These are phyloP conservation scores for Thamnaconus septentrionalis DNA, from an alignment of 2,113 vertebrate genomes.

Conservation along the genomic window DNA sequence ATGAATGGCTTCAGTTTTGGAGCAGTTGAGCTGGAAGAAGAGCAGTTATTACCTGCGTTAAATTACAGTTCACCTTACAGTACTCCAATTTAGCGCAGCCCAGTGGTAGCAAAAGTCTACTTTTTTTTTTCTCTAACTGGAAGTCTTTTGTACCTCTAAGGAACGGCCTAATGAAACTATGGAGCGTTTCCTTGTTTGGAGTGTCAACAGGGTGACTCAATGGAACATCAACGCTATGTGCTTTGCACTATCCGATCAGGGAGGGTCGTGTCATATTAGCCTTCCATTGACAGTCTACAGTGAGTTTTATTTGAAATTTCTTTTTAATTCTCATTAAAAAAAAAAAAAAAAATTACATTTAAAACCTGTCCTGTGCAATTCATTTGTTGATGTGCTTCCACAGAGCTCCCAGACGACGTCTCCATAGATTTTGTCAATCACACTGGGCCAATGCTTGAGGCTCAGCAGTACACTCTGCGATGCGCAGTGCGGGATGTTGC, in stretches of 20 bases:
- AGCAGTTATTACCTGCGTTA: no score
- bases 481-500: conserved; percentile 58
- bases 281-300: conserved; percentile 55
- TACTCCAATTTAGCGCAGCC: no score
- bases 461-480: conserved; percentile 32
- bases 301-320: conserved; percentile 31
- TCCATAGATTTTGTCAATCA: conserved; percentile 45
- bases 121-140: not conserved
- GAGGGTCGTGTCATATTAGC: not conserved
- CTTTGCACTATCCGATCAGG: conserved; percentile 2
- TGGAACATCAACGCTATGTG: conserved; percentile 48
- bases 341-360: not conserved
- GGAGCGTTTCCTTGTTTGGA: conserved; percentile 35
- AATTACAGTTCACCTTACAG: no score
- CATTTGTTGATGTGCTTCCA: not conserved
- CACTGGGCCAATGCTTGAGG: conserved; percentile 39
- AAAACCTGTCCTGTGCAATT: not conserved
- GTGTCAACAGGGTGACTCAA: conserved; percentile 33
- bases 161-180: accelerated
- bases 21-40: no score
- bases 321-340: no score
- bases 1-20: no score
- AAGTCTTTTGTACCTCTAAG: conserved; percentile 10
- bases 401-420: conserved; percentile 66
- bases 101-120: not conserved